These are phyloP conservation scores for Hoplostethus atlanticus DNA, from an alignment of 2,797 vertebrate species.

Conservation along the genomic window DNA sequence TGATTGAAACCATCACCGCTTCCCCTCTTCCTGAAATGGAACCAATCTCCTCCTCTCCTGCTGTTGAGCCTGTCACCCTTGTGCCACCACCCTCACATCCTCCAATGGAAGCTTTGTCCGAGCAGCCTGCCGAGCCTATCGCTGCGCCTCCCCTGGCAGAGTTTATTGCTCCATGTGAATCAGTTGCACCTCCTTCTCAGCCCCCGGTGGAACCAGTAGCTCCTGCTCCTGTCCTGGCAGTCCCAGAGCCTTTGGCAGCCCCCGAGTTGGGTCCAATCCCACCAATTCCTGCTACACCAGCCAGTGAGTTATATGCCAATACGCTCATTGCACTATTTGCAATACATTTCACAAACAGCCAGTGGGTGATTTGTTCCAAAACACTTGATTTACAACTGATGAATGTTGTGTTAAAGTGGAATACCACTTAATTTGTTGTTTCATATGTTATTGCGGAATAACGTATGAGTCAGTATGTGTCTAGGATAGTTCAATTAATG, in stretches of 20 bases:
- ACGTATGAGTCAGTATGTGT: background rate
- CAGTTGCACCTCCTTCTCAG: constrained; percentile 77
- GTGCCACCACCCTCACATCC: constrained; percentile 28
- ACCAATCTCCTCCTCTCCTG: constrained; percentile 44
- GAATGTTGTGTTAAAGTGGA: background rate
- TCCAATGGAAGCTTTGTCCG: constrained; percentile 59
- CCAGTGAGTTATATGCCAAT: constrained; percentile 71
- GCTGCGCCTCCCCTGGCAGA: constrained; percentile 64
- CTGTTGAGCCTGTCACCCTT: constrained; percentile 49
- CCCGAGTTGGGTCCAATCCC: constrained; percentile 42
- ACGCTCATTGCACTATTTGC: background rate
- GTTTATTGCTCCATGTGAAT: constrained; percentile 71
- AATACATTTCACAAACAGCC: background rate
- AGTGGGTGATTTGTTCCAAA: background rate
- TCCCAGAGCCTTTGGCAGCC: constrained; percentile 19
- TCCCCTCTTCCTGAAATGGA: constrained; percentile 42
- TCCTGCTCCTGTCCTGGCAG: constrained; percentile 47
- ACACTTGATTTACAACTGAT: background rate
- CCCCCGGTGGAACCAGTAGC: constrained; percentile 57
- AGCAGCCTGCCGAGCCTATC: constrained; percentile 54
- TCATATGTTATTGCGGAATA: background rate
- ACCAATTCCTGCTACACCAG: constrained; percentile 53
- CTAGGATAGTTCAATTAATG: too few relatives aligned
- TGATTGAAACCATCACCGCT: constrained; percentile 44
- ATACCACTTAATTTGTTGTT: background rate